Conservation (phyloP, 2,888 invertebrate species). For the Netelia fuscicornis region DNA sequence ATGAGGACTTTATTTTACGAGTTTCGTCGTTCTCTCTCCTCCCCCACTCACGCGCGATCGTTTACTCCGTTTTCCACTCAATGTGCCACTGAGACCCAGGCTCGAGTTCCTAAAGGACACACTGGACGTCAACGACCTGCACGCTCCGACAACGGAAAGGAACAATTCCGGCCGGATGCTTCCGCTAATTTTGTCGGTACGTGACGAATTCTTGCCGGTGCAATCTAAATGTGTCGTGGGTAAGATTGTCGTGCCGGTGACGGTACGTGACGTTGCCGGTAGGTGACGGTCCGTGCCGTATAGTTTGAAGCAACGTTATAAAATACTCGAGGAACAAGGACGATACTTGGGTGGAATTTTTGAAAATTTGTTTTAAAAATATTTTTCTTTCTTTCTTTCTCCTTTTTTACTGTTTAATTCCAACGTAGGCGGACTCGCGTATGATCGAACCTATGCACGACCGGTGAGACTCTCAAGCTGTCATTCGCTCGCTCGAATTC, state of each 20-base stretch:
- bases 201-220: too few relatives aligned
- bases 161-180: too few relatives aligned
- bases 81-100: not conserved
- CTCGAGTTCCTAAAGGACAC: slow-evolving; percentile 22
- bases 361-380: slow-evolving; percentile 20
- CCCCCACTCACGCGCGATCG: not conserved
- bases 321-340: slow-evolving; percentile 31
- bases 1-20: slow-evolving; percentile 64
- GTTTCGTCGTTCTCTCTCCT: slow-evolving; percentile 12
- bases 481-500: slow-evolving; percentile 66
- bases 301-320: not conserved
- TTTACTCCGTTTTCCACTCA: not conserved
- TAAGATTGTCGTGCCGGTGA: too few relatives aligned
- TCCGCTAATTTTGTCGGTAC: too few relatives aligned
- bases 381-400: slow-evolving; percentile 19
- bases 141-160: too few relatives aligned
- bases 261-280: too few relatives aligned
- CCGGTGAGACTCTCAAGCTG: slow-evolving; percentile 27
- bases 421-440: slow-evolving; percentile 56
- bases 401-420: not conserved
- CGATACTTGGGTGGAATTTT: slow-evolving; percentile 53
- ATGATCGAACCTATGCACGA: not conserved
- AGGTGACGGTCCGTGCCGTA: too few relatives aligned
- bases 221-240: too few relatives aligned
- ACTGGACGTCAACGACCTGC: too few relatives aligned